phyloP scores from a whole-genome alignment of 2,113 vertebrate species.

The Toxotes jaculatrix region DNA sequence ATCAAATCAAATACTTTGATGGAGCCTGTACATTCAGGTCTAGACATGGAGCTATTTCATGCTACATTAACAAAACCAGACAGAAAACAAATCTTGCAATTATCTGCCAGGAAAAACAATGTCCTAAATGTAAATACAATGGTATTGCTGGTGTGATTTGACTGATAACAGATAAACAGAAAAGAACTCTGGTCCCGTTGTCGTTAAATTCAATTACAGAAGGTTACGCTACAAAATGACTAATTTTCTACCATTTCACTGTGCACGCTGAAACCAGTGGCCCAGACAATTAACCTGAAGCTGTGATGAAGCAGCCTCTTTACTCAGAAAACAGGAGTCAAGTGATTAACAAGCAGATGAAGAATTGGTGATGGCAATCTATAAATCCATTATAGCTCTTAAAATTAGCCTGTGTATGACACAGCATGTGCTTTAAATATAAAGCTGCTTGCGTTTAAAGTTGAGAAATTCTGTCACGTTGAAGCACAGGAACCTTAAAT shows the following conservation, averaged over 20 bases:
- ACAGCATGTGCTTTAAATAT: not conserved
- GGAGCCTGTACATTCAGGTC: not conserved
- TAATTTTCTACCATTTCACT: slow-evolving; percentile 43
- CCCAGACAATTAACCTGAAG: slow-evolving; percentile 26
- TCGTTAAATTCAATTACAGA: slow-evolving; percentile 53
- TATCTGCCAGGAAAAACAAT: slow-evolving; percentile 17
- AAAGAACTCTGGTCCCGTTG: not conserved
- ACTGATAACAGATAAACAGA: slow-evolving; percentile 27
- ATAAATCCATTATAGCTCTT: slow-evolving; percentile 1
- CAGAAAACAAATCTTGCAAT: slow-evolving; percentile 37
- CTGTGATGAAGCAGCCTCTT: slow-evolving; percentile 30
- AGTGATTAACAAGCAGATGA: slow-evolving; percentile 41
- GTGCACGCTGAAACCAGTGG: not conserved
- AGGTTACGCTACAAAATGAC: slow-evolving; percentile 25
- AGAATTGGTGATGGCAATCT: slow-evolving; percentile 2
- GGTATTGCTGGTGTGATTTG: no score
- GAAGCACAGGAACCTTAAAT: not conserved
- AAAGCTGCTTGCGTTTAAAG: not conserved
- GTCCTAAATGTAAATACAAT: slow-evolving; percentile 7
- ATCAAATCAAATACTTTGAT: not conserved
- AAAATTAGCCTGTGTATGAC: not conserved
- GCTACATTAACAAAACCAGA: slow-evolving; percentile 33
- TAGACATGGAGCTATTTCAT: slow-evolving; percentile 46
- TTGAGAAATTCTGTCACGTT: not conserved
- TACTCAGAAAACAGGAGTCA: slow-evolving; percentile 34